phyloP scores from a whole-genome alignment of 2,797 vertebrate species.

The Delichon dasypus region DNA sequence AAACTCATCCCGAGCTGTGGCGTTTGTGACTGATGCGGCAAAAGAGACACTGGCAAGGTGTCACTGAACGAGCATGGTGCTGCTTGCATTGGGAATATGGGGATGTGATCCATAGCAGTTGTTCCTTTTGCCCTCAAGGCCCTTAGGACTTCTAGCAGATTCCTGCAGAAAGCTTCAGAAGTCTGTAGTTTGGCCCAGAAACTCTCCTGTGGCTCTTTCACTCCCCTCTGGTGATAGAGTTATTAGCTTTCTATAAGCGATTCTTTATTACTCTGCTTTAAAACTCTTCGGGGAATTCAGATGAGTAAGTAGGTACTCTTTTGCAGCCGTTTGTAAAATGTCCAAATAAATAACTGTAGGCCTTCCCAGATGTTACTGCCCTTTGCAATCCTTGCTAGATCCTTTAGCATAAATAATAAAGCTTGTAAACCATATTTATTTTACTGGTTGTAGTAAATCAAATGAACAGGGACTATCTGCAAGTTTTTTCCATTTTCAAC shows the following conservation, averaged over 20 bases:
- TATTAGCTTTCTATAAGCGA: neutral
- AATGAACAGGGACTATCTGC: neutral
- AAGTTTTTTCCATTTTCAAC: neutral
- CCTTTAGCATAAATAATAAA: neutral
- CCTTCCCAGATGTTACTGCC: neutral
- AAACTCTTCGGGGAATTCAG: neutral
- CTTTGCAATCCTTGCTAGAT: neutral
- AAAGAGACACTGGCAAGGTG: neutral
- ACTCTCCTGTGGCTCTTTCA: neutral
- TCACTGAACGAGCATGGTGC: accelerated
- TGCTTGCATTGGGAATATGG: accelerated
- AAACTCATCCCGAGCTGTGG: neutral
- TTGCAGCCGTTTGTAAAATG: neutral
- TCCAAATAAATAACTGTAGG: neutral
- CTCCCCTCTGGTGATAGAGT: neutral
- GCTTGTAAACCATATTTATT: neutral
- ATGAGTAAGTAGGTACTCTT: conserved; percentile 19
- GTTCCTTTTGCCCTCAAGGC: neutral
- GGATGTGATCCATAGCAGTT: too few relatives aligned
- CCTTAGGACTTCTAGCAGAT: neutral
- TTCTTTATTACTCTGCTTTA: conserved; percentile 41
- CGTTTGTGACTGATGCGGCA: accelerated
- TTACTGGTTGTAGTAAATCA: neutral
- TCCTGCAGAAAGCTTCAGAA: neutral
- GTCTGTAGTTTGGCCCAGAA: neutral